phyloP scores from a whole-genome alignment of 2,888 invertebrate genomes.

The Drosophila affinis region DNA sequence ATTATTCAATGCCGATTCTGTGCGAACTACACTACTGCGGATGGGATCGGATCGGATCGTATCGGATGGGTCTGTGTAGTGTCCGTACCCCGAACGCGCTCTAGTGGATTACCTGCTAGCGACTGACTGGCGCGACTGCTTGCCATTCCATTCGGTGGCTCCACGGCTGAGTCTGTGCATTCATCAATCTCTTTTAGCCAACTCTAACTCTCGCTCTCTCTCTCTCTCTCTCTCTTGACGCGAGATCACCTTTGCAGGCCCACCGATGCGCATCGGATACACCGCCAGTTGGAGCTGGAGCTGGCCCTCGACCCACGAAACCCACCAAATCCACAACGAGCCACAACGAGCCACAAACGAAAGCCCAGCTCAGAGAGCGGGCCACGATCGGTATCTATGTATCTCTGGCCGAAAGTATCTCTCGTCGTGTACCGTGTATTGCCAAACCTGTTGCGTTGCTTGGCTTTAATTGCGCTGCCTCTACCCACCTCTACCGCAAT shows the following conservation, averaged over 20 bases:
- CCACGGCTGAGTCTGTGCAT: constrained; percentile 34
- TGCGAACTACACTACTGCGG: constrained; percentile 37
- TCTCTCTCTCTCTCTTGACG: constrained; percentile 20
- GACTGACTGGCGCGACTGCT: constrained; percentile 62
- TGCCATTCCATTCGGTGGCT: constrained; percentile 8
- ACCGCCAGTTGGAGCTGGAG: constrained; percentile 16
- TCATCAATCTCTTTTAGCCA: constrained; percentile 25
- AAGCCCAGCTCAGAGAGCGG: constrained; percentile 3
- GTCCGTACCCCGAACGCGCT: constrained; percentile 78
- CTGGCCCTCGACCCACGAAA: constrained; percentile 10
- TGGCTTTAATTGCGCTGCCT: constrained; percentile 34
- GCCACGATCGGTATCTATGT: constrained; percentile 23
- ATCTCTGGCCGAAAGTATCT: constrained; percentile 38
- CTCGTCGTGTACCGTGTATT: constrained; percentile 26
- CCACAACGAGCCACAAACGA: not conserved
- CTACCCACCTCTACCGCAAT: not conserved
- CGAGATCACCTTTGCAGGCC: constrained; percentile 23
- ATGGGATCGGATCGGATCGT: not conserved
- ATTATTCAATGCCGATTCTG: constrained; percentile 41
- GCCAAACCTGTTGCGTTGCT: constrained; percentile 57
- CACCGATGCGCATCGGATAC: constrained; percentile 57
- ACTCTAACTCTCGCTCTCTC: constrained; percentile 1
- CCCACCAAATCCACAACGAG: not conserved
- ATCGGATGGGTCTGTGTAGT: too few species aligned
- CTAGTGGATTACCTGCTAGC: constrained; percentile 78